phyloP scores from a whole-genome alignment of 64 coral and sea anemone genomes.

The Stichodactyla mertensii region DNA sequence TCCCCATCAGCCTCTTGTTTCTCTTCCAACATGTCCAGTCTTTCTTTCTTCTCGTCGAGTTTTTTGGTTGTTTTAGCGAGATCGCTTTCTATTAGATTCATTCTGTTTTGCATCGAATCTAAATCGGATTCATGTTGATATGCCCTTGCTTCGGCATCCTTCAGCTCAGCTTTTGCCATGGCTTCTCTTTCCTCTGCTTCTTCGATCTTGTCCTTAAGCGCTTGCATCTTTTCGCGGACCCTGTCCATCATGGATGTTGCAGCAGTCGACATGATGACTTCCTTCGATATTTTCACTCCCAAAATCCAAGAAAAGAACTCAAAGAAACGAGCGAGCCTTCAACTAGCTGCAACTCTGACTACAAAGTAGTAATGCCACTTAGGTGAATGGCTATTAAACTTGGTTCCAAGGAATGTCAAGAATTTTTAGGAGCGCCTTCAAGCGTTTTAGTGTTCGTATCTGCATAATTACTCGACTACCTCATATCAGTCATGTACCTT shows the following conservation, averaged over 20 bases:
- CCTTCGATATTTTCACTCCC: not conserved
- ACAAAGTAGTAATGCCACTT: not conserved
- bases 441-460: not conserved
- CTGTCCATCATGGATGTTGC: slow-evolving; percentile 39
- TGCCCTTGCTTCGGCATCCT: slow-evolving; percentile 25
- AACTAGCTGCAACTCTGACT: not conserved
- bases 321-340: not conserved
- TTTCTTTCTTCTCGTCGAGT: slow-evolving; percentile 46
- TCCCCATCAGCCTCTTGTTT: slow-evolving; percentile 64
- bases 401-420: slow-evolving; percentile 12
- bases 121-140: slow-evolving; percentile 68
- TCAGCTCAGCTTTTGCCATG: slow-evolving; percentile 51
- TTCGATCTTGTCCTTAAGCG: slow-evolving; percentile 81
- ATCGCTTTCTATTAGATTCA: slow-evolving; percentile 51
- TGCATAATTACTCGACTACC: not conserved
- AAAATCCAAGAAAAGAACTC: not conserved
- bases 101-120: slow-evolving; percentile 70
- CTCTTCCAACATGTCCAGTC: slow-evolving; percentile 30
- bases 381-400: slow-evolving; percentile 8
- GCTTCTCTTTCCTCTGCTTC: slow-evolving; percentile 75
- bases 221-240: slow-evolving; percentile 87
- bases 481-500: not conserved
- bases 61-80: slow-evolving; percentile 37
- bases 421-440: slow-evolving; percentile 1
- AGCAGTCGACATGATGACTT: slow-evolving; percentile 1